phyloP scores from a whole-genome alignment of 2,113 vertebrate species.

The Cyphomyrus discorhynchus region DNA sequence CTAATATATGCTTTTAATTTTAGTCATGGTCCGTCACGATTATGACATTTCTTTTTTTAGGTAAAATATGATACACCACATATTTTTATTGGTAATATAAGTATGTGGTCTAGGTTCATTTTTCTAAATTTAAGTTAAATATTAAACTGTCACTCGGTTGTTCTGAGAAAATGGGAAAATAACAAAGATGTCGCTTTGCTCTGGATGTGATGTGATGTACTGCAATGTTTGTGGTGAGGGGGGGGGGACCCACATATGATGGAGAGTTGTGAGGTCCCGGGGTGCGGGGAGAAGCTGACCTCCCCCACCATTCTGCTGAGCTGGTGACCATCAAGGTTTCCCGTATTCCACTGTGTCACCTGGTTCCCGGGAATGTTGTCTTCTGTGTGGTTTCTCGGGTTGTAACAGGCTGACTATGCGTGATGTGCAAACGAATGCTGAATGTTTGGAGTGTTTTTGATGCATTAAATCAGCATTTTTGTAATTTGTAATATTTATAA shows the following conservation, averaged over 20 bases:
- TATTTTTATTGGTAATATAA: slow-evolving; percentile 67
- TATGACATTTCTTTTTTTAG: slow-evolving; percentile 49
- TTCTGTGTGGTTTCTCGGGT: neutral
- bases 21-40: slow-evolving; percentile 12
- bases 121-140: slow-evolving; percentile 77
- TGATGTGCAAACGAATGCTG: neutral
- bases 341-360: neutral
- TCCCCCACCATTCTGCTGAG: neutral
- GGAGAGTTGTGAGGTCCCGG: neutral
- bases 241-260: neutral
- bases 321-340: neutral
- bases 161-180: slow-evolving; percentile 39
- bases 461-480: neutral
- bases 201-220: slow-evolving; percentile 38
- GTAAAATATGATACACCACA: slow-evolving; percentile 74
- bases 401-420: neutral
- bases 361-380: neutral
- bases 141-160: slow-evolving; percentile 62
- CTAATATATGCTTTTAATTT: neutral
- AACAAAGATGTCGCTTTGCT: slow-evolving; percentile 59
- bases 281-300: neutral
- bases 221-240: neutral
- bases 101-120: slow-evolving; percentile 67
- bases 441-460: neutral
- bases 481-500: slow-evolving; percentile 11